These are phyloP conservation scores for Leucosticte australis DNA, from an alignment of 2,113 vertebrate genomes.

Conservation along the genomic window DNA sequence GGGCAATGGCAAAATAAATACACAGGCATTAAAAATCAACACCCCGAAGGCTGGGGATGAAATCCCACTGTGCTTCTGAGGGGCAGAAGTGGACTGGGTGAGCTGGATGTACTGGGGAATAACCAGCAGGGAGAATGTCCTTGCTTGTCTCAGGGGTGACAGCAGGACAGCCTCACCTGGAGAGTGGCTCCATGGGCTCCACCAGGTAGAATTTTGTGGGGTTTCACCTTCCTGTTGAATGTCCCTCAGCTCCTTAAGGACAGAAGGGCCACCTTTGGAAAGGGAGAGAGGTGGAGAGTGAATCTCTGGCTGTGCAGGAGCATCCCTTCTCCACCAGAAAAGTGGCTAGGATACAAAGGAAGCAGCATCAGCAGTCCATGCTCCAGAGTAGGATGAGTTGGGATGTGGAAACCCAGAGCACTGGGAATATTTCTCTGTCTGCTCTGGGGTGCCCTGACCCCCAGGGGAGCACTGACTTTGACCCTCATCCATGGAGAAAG, in stretches of 20 bases:
- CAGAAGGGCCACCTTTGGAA: background rate
- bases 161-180: background rate
- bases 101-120: background rate
- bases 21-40: slow-evolving; percentile 11
- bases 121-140: background rate
- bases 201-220: background rate
- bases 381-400: background rate
- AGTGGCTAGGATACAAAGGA: background rate
- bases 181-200: fast-evolving
- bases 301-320: background rate
- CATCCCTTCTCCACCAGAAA: background rate
- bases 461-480: no score
- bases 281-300: background rate
- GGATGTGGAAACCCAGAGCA: no score
- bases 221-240: background rate
- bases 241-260: background rate
- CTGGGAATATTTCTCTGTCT: no score
- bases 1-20: slow-evolving; percentile 42
- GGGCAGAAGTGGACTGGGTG: background rate
- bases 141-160: no score
- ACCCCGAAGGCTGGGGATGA: background rate
- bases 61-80: background rate
- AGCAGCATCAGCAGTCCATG: background rate
- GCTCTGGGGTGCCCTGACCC: no score
- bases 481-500: no score